A percentile compares a stretch with the other conserved stretches of the same genome.
Conservation (phyloP, 1,140 invertebrate genomes). For the Heliconius melpomene region DNA sequence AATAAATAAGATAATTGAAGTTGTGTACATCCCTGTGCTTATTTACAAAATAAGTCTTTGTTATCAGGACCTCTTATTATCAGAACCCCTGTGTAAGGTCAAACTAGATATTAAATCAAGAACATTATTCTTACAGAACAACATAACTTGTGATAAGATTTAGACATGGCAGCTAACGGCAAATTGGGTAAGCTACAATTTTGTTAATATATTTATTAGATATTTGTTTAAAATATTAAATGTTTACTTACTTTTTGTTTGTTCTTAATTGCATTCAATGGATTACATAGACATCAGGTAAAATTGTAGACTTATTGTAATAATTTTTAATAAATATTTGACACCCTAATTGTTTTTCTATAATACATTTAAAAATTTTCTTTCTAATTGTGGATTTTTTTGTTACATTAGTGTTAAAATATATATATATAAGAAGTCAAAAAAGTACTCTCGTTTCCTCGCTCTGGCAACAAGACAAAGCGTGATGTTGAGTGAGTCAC, state of each 20-base stretch:
- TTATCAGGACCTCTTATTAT: slow-evolving; percentile 75
- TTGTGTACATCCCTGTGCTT: slow-evolving; percentile 49
- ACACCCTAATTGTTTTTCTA: too few species aligned
- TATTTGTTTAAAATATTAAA: not conserved
- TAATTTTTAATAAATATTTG: too few species aligned
- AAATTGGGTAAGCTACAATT: slow-evolving; percentile 63
- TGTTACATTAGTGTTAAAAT: too few species aligned
- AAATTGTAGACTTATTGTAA: not conserved
- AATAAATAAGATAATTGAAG: slow-evolving; percentile 8
- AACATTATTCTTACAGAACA: slow-evolving; percentile 39
- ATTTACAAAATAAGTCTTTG: slow-evolving; percentile 54
- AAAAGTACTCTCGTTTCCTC: too few species aligned
- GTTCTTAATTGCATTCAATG: not conserved
- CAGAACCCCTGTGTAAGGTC: slow-evolving; percentile 73
- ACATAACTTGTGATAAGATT: slow-evolving; percentile 37
- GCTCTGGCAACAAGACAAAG: too few species aligned
- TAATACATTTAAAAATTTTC: too few species aligned
- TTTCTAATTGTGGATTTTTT: too few species aligned
- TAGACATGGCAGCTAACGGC: slow-evolving; percentile 72
- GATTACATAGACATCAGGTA: not conserved
- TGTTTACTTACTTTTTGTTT: not conserved
- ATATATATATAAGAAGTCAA: too few species aligned
- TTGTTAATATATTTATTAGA: not conserved
- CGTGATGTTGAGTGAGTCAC: too few species aligned
- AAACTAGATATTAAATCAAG: slow-evolving; percentile 42